phyloP scores from a whole-genome alignment of 1,140 invertebrate species.

The Octopus sinensis region DNA sequence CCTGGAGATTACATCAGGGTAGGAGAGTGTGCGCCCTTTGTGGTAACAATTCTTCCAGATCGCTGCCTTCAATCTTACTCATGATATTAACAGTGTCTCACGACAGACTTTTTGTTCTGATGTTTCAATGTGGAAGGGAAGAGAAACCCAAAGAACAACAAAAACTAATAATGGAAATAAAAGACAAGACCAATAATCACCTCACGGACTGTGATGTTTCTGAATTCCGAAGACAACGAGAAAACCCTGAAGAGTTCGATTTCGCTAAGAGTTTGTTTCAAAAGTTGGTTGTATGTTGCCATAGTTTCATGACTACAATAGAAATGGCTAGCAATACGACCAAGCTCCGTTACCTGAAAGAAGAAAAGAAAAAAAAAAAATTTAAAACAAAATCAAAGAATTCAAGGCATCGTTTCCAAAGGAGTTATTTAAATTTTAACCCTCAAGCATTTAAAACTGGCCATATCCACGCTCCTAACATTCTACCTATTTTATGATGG shows the following conservation, averaged over 20 bases:
- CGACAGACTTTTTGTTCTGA: background rate
- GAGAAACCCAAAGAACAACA: background rate
- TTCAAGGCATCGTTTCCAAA: too few species aligned
- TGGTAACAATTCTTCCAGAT: too few species aligned
- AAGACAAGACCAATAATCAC: constrained; percentile 31
- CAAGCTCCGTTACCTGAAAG: constrained; percentile 77
- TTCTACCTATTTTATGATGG: too few species aligned
- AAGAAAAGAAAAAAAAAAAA: background rate
- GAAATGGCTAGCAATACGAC: constrained; percentile 95
- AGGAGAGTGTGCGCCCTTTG: too few species aligned
- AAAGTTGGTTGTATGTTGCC: constrained; percentile 90
- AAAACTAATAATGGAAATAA: background rate
- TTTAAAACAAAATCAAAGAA: too few species aligned
- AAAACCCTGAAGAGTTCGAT: constrained; percentile 99
- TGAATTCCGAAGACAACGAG: constrained; percentile 74
- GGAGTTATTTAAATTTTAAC: too few species aligned
- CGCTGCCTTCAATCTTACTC: background rate
- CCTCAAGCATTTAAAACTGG: too few species aligned
- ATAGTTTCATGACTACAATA: constrained; percentile 98
- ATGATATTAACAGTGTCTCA: background rate
- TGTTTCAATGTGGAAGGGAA: too few species aligned
- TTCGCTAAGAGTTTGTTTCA: constrained; percentile 95
- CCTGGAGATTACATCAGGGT: too few species aligned
- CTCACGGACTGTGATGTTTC: constrained; percentile 75
- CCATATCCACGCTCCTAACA: too few species aligned